These are phyloP conservation scores for Embidobia sp. DNA, from an alignment of 2,888 invertebrate species.

Conservation along the genomic window DNA sequence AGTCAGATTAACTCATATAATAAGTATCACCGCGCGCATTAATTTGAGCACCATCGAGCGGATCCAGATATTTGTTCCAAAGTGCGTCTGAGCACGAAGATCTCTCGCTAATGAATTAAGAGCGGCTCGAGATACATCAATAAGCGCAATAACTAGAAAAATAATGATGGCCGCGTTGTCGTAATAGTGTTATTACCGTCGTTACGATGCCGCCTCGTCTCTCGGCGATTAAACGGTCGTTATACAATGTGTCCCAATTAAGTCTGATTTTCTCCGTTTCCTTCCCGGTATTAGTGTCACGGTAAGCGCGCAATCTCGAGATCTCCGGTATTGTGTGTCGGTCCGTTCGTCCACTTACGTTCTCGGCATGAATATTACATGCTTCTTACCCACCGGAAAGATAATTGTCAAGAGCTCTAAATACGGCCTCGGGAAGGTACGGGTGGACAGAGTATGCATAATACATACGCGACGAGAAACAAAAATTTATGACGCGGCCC, in stretches of 20 bases:
- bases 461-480: slow-evolving; percentile 77
- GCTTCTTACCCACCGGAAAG: slow-evolving; percentile 81
- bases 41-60: slow-evolving; percentile 24
- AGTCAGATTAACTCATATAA: slow-evolving; percentile 30
- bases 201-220: slow-evolving; percentile 47
- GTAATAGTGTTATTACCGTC: slow-evolving; percentile 58
- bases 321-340: slow-evolving; percentile 78
- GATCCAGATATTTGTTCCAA: slow-evolving; percentile 23
- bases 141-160: slow-evolving; percentile 46
- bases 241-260: slow-evolving; percentile 78
- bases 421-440: slow-evolving; percentile 72
- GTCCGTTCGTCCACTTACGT: slow-evolving; percentile 74
- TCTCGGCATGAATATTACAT: slow-evolving; percentile 80
- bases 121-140: slow-evolving; percentile 26
- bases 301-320: slow-evolving; percentile 80
- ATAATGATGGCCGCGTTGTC: slow-evolving; percentile 51
- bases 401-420: slow-evolving; percentile 81
- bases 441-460: slow-evolving; percentile 79
- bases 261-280: slow-evolving; percentile 79
- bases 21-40: slow-evolving; percentile 34
- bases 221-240: slow-evolving; percentile 70
- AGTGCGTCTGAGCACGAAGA: slow-evolving; percentile 18
- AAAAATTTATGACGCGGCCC: slow-evolving; percentile 74
- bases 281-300: slow-evolving; percentile 80
- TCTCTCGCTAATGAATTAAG: slow-evolving; percentile 44